These are phyloP conservation scores for Chiridota heheva DNA, from an alignment of 35 echinoderm and acorn worm species.

Conservation along the genomic window DNA sequence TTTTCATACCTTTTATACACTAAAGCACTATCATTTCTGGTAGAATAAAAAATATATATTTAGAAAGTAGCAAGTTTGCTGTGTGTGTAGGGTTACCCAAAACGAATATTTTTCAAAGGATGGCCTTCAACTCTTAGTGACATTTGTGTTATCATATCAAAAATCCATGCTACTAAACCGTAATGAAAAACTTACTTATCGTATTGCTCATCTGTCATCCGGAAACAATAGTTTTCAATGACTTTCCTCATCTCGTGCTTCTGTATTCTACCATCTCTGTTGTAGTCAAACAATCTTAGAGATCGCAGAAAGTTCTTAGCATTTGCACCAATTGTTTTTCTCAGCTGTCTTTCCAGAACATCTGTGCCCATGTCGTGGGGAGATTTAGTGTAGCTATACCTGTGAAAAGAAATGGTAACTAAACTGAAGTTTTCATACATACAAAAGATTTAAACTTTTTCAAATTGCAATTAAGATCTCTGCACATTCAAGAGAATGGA, in stretches of 20 bases:
- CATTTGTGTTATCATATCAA: not conserved
- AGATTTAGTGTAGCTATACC: conserved; percentile 96
- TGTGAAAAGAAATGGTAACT: conserved; percentile 12
- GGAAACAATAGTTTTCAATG: conserved; percentile 93
- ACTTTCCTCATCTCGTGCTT: conserved; percentile 97
- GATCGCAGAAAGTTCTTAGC: conserved; percentile 87
- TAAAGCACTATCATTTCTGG: too few relatives aligned
- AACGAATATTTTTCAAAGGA: not conserved
- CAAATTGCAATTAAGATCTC: not conserved
- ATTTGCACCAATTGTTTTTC: conserved; percentile 58
- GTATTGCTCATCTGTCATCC: conserved; percentile 95
- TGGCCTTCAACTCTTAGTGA: not conserved
- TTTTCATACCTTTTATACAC: too few relatives aligned
- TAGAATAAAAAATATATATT: too few relatives aligned
- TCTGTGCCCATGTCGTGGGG: conserved; percentile 97
- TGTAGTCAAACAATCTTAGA: conserved; percentile 90
- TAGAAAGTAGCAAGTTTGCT: too few relatives aligned
- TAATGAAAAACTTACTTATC: conserved; percentile 62
- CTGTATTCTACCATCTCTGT: conserved; percentile 89
- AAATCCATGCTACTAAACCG: not conserved
- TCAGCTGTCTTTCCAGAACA: conserved; percentile 79
- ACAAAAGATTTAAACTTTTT: not conserved
- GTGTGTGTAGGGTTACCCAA: not conserved
- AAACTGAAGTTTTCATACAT: not conserved
- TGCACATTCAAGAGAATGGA: too few relatives aligned